Base-by-base conservation (phyloP, 2,797 vertebrate genomes). In the Mus minutoides region DNA sequence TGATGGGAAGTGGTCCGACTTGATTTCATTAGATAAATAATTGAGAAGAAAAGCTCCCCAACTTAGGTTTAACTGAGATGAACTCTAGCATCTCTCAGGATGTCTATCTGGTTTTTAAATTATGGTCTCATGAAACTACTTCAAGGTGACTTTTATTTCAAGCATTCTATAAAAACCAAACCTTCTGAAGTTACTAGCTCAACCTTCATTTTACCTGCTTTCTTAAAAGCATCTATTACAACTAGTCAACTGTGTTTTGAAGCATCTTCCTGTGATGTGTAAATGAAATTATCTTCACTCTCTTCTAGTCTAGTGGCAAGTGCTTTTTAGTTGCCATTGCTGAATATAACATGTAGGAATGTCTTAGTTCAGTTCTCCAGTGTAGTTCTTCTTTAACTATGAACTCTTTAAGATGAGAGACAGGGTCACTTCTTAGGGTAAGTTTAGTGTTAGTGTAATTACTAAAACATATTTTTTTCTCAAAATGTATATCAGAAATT, bases 181-280 rank as follows among this genome's bases (percentile, higher is more conserved):
- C 16, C 14, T 77, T 58, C 3, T n/a, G 79, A 40, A 16, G 29
- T 85, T 31, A 49, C 77, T 60, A 89, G n/a, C 37, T 94, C 37
- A 2, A 34, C 0, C 43, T 49, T 95, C 9, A 85, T 34, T 91
- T 49, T 31, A 62, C 16, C 82, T 9, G 0, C 75, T 37, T 91
- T 92, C 67, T 91, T 64, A 76, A 71, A 31, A 80, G n/a, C 43
- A 56, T 75, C 46, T 94, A n/a, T 60, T 84, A 67, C 29, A 77
- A 67, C 17, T 21, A 24, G 29, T 73, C 26, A 62, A 37, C 43
- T 7, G 19, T 29, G 21, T 78, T 79, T 86, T 85, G 21, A 90
- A 93, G 43, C 12, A 54, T 40, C 46, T 21, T 54, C 3, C 14
- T n/a, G 0, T 26, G 16, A 2, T 78, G 19, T 58, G 54, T 67